Conservation (phyloP, 1,140 invertebrate genomes). For the Holcopasites calliopsidis region DNA sequence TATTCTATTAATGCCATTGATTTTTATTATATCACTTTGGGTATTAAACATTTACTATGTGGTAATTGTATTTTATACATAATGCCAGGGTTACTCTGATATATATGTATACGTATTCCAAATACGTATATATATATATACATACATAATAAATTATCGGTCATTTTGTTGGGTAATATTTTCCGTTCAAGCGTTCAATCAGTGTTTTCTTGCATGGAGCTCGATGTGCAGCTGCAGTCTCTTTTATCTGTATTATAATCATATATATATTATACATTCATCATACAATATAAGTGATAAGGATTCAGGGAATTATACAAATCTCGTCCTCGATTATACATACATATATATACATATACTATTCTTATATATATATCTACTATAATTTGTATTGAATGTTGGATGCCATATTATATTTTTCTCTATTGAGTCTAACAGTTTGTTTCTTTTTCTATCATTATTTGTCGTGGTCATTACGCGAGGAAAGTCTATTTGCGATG, state of each 20-base stretch:
- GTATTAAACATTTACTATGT: constrained; percentile 18
- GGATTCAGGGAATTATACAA: constrained; percentile 46
- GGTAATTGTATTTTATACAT: constrained; percentile 25
- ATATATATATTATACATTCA: constrained; percentile 44
- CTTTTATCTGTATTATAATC: constrained; percentile 74
- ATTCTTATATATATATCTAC: constrained; percentile 51
- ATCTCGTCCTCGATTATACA: constrained; percentile 39
- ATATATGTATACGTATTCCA: neutral
- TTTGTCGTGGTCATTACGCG: constrained; percentile 70
- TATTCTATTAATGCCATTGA: constrained; percentile 11
- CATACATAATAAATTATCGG: constrained; percentile 28
- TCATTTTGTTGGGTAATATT: constrained; percentile 68
- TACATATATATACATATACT: neutral
- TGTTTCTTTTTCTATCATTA: constrained; percentile 49
- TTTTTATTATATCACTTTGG: constrained; percentile 5
- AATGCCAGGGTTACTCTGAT: neutral
- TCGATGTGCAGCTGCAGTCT: constrained; percentile 79
- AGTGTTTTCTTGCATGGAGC: constrained; percentile 79
- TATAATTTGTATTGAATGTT: constrained; percentile 74
- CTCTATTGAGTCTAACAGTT: constrained; percentile 59
- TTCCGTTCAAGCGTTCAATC: constrained; percentile 77
- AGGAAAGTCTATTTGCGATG: constrained; percentile 70
- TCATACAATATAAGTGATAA: constrained; percentile 53
- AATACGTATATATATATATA: constrained; percentile 20
- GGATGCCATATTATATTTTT: constrained; percentile 68